Conservation (phyloP, 92 coral and sea anemone species). For the Epizoanthus stellaris region DNA sequence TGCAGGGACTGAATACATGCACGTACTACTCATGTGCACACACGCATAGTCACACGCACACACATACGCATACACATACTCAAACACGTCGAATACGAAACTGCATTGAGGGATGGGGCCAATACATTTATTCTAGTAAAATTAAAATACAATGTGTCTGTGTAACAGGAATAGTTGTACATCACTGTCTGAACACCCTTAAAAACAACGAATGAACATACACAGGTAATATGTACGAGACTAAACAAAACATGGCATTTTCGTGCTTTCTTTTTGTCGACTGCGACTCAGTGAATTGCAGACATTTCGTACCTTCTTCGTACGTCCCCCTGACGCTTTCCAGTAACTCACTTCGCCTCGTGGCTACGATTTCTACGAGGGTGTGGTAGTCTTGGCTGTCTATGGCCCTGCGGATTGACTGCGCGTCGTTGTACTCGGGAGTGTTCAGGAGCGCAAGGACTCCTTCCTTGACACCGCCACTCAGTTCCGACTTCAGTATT, state of each 20-base stretch:
- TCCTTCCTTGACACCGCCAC: constrained; percentile 60
- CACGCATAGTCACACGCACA: too few species aligned
- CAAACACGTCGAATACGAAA: too few species aligned
- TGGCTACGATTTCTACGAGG: constrained; percentile 66
- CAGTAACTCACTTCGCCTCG: constrained; percentile 62
- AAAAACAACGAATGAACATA: too few species aligned
- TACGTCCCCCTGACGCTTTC: constrained; percentile 66
- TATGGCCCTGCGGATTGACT: constrained; percentile 68
- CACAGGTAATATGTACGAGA: background rate
- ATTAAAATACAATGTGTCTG: too few species aligned
- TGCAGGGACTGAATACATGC: background rate
- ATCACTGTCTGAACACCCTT: too few species aligned
- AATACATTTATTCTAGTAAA: too few species aligned
- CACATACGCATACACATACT: too few species aligned
- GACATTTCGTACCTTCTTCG: constrained; percentile 55
- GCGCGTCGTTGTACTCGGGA: constrained; percentile 72
- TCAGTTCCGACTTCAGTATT: constrained; percentile 69
- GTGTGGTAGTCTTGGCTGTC: constrained; percentile 63
- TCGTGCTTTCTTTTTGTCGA: background rate
- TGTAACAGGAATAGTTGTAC: too few species aligned
- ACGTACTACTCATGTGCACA: background rate
- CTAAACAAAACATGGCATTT: background rate
- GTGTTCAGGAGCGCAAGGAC: constrained; percentile 64
- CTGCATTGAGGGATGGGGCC: too few species aligned
- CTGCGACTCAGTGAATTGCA: background rate